Base-by-base conservation (phyloP, 2,888 invertebrate species). In the Campoplex nolae region DNA sequence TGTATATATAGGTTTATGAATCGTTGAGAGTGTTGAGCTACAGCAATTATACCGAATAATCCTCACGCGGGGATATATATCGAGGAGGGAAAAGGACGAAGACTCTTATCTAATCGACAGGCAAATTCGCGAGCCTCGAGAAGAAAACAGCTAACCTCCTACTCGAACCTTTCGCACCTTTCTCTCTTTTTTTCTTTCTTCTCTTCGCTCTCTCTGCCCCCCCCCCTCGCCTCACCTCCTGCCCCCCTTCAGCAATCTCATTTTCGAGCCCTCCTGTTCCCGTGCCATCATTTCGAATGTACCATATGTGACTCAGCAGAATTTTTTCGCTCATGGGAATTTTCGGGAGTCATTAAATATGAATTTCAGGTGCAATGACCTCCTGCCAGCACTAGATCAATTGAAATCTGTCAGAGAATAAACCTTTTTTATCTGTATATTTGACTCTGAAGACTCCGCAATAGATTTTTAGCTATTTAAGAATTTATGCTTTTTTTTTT, bases 1-100 rank as follows among this genome's bases (percentile, higher is more conserved):
- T 45, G 16, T 38, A 38, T 74, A 51, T 18, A 51, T 18, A 28
- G 54, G 48, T 76, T 38, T 81, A 48, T 73, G 67, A 75, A 65
- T 67, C 71, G 51, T 65, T 71, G 38, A n/a, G 78, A 84, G 84
- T 78, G 82, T 87, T 75, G 65, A 83, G 75, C 79, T 79, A 70
- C 62, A 62, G 87, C 88, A 89, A 88, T 89, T 88, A 89, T 85
- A 88, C 89, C 77, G 88, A 88, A 89, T 89, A 88, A 89, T 88
- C 88, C 89, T 83, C 82, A 85, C 78, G 77, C 82, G 78, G 71
- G 71, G 82, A 85, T 23, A 23, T 23, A 23, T 23, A 23, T 88
- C 84, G 83, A 74, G 38, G 62, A 82, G 77, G 78, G 84, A 85
- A 82, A 73, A 81, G 70, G 71, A 76, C 35, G 38, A 62, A 28